Evolutionary conservation across 2,113 vertebrate genomes (phyloP).

Genomic region (Chaetura pelagica): DNA sequence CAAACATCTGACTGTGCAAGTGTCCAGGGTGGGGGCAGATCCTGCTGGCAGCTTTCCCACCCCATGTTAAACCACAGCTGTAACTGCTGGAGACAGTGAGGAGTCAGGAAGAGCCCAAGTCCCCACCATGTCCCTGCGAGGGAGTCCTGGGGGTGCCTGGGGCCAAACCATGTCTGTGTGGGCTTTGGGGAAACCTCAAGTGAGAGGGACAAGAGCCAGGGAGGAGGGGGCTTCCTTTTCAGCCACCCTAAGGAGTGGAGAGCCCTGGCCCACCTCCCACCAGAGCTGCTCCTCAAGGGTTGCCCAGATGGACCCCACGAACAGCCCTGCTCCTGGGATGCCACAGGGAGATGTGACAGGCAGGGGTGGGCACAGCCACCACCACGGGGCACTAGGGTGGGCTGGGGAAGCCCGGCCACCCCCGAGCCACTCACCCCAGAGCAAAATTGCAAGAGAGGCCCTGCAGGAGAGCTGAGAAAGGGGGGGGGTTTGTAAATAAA

Average conservation of each 20-base stretch:
- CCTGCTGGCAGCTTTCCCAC: not conserved
- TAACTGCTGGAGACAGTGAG: not conserved
- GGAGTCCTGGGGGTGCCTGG: accelerated
- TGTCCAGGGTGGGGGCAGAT: not conserved
- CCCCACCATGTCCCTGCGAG: not conserved
- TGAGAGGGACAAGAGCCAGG: not conserved
- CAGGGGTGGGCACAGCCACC: not conserved
- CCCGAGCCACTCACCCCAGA: accelerated
- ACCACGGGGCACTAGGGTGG: accelerated
- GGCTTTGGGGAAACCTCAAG: not conserved
- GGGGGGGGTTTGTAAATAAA: not conserved
- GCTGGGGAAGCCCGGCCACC: accelerated
- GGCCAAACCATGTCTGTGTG: accelerated
- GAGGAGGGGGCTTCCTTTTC: not conserved
- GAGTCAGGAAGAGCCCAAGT: not conserved
- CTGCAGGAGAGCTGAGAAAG: accelerated
- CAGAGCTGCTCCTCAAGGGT: accelerated
- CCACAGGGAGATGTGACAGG: not conserved
- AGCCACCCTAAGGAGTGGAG: accelerated
- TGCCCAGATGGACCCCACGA: accelerated
- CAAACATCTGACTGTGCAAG: not conserved
- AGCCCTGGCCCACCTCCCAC: not conserved
- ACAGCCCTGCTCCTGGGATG: not conserved
- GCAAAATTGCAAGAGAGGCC: not conserved
- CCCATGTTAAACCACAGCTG: not conserved